Conservation (phyloP, 2,113 vertebrate genomes). For the Sterrhoptilus dennistouni region DNA sequence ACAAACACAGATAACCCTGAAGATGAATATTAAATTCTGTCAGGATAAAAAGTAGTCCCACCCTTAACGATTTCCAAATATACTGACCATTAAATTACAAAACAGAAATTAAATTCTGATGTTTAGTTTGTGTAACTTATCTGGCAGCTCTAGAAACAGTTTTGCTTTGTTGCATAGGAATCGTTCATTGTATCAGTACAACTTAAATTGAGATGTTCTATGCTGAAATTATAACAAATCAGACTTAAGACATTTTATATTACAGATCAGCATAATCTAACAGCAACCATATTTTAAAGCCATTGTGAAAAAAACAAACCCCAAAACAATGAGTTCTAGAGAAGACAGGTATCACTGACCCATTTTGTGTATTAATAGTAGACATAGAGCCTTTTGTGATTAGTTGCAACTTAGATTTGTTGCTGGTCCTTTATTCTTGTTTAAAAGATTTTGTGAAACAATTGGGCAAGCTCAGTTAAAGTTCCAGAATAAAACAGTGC, state of each 20-base stretch:
- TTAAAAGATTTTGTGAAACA: not conserved
- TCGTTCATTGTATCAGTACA: not conserved
- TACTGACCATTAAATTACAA: not conserved
- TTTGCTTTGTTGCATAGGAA: not conserved
- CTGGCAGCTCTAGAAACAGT: not conserved
- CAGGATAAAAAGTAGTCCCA: not conserved
- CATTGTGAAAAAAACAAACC: not conserved
- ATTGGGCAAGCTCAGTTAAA: not conserved
- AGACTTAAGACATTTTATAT: not conserved
- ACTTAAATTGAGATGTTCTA: not conserved
- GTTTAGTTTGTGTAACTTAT: not conserved
- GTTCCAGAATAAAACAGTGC: not conserved
- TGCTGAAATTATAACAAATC: not conserved
- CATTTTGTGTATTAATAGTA: not conserved
- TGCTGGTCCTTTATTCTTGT: not conserved
- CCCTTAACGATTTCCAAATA: not conserved
- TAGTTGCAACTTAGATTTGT: not conserved
- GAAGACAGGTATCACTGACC: not conserved
- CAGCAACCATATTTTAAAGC: not conserved
- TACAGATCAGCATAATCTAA: not conserved
- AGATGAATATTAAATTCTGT: not conserved
- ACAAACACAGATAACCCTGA: not conserved
- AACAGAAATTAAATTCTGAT: not conserved
- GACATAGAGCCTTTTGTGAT: not conserved
- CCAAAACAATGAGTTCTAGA: not conserved